Conservation (phyloP, 2,888 invertebrate genomes). For the Nebria brevicollis region DNA sequence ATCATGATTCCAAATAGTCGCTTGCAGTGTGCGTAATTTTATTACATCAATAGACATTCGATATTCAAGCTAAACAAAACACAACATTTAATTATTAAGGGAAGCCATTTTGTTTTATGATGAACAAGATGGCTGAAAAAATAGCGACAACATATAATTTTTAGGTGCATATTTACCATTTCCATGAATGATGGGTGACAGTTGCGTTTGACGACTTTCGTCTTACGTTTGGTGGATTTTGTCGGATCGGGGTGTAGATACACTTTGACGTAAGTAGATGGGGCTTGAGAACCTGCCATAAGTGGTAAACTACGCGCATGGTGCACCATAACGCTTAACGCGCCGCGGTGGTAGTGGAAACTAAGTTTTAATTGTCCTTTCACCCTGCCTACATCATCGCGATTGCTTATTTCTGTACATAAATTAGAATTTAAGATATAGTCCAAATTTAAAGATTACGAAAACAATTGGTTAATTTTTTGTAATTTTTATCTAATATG, state of each 20-base stretch:
- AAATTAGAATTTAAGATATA: neutral
- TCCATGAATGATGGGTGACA: conserved; percentile 99
- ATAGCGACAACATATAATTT: conserved; percentile 17
- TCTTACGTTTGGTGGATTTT: conserved; percentile 95
- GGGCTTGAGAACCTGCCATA: conserved; percentile 82
- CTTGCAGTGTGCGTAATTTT: conserved; percentile 80
- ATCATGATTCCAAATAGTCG: conserved; percentile 95
- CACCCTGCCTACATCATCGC: conserved; percentile 60
- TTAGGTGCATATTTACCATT: conserved; percentile 72
- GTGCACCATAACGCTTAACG: conserved; percentile 84
- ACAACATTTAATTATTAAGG: conserved; percentile 46
- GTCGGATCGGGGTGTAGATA: conserved; percentile 93
- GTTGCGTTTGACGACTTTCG: conserved; percentile 90
- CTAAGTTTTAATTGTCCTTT: conserved; percentile 83
- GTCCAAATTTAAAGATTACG: neutral
- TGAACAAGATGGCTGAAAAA: neutral
- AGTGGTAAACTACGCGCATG: conserved; percentile 90
- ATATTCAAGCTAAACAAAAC: conserved; percentile 78
- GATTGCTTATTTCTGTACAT: conserved; percentile 52
- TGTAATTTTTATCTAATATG: neutral
- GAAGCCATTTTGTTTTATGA: conserved; percentile 31
- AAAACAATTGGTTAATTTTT: neutral
- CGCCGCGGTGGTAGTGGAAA: conserved; percentile 78
- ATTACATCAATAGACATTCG: conserved; percentile 84
- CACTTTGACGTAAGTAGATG: conserved; percentile 90